Evolutionary conservation across 2,113 vertebrate species (phyloP), one percentile per base, ranked within the genome.

Genomic region (Trematocara stigmaticum): DNA sequence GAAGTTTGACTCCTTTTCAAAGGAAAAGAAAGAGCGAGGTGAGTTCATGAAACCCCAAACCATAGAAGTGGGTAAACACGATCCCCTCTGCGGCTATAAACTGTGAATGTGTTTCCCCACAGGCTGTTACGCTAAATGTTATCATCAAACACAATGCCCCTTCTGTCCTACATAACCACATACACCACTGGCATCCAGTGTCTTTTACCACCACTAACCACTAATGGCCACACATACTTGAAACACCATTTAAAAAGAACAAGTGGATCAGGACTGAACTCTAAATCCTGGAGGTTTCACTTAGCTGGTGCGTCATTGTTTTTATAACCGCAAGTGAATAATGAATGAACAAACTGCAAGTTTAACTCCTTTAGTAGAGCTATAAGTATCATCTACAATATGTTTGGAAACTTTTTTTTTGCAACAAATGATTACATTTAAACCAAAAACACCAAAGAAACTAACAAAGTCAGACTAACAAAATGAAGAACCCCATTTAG

Each of bases 1-100:
- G 91, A 97, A 97, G 83, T 96, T 97, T 89, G 97, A 98, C 89
- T 97, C 96, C 7, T 96, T 97, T 61, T 97, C 97, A 0, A 98
- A 97, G 90, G 97, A 98, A 82, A 97, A 96, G 95, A 97, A 97
- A 86, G 97, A 97, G 92, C 94, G 96, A 94, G 94, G 95, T 96
- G 76, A 94, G 94, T 87, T 81, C 2, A 45, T 15, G 34, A 59
- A 35, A 29, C 45, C 13, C 64, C 20, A 10, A 6, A 12, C 79
- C 76, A 57, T 10, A 15, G 8, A 34, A 86, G 35, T 10, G 66
- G 85, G 45, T 31, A 26, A 78, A 81, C 66, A 34, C 11, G 0
- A 74, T 15, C 8, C 13, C 1, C 2, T 66, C 29, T 45, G 18
- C 5, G 26, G 35, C 10, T 51, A 55, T 51, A 3, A 79, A 51